phyloP scores from a whole-genome alignment of 1,140 invertebrate genomes.

The Euschistus heros region DNA sequence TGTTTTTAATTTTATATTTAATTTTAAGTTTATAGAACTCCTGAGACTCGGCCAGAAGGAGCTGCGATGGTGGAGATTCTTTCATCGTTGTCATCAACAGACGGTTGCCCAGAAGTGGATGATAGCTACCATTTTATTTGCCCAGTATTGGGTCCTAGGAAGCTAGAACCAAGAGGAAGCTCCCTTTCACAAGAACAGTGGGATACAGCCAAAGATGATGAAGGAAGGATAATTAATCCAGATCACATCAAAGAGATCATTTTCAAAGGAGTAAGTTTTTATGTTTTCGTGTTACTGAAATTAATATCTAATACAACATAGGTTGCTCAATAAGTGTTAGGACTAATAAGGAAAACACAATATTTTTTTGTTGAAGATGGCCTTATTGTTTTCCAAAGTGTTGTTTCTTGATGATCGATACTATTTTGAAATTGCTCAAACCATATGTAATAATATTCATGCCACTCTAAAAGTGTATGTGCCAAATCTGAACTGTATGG shows the following conservation, averaged over 20 bases:
- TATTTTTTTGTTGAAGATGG: too few relatives aligned
- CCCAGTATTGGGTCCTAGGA: slow-evolving; percentile 42
- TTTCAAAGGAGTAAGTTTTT: slow-evolving; percentile 67
- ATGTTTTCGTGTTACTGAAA: background rate
- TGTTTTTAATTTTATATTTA: too few relatives aligned
- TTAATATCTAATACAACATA: too few relatives aligned
- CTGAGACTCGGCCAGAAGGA: slow-evolving; percentile 35
- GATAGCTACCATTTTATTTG: slow-evolving; percentile 61
- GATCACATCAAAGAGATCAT: slow-evolving; percentile 65
- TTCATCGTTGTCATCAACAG: slow-evolving; percentile 42
- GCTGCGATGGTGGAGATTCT: slow-evolving; percentile 34
- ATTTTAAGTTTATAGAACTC: slow-evolving; percentile 41
- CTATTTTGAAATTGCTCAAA: too few relatives aligned
- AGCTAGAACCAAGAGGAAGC: slow-evolving; percentile 40
- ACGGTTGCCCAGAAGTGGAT: slow-evolving; percentile 39
- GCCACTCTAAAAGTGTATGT: too few relatives aligned
- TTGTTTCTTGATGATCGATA: too few relatives aligned
- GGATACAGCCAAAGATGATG: slow-evolving; percentile 59
- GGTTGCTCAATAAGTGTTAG: too few relatives aligned
- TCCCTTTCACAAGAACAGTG: slow-evolving; percentile 70
- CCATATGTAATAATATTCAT: too few relatives aligned
- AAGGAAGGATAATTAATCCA: slow-evolving; percentile 61
- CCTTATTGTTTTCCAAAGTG: too few relatives aligned
- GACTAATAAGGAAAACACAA: too few relatives aligned
- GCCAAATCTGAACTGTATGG: too few relatives aligned